phyloP scores from a whole-genome alignment of 2,797 vertebrate species.

The Gambelia wislizenii region DNA sequence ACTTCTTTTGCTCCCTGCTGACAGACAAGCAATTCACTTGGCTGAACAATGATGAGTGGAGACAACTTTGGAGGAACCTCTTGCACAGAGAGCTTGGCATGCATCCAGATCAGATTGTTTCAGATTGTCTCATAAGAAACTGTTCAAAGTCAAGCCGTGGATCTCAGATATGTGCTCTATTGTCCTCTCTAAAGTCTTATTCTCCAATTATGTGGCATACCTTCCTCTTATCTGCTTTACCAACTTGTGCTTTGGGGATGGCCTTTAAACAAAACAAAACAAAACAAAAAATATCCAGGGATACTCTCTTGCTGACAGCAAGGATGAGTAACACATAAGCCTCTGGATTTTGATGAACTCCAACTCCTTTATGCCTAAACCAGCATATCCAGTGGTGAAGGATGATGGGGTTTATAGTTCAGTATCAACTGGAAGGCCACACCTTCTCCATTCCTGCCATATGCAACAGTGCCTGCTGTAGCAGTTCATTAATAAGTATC shows the following conservation, averaged over 20 bases:
- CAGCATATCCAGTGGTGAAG: background rate
- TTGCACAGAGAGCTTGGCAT: background rate
- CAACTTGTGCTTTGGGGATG: background rate
- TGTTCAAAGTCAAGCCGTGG: background rate
- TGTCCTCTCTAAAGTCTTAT: background rate
- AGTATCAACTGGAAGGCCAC: no score
- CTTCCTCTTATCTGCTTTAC: background rate
- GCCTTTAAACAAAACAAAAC: no score
- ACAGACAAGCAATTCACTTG: background rate
- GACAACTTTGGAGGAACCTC: constrained; percentile 13
- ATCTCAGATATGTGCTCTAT: background rate
- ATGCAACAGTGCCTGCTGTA: no score
- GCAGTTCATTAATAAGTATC: background rate
- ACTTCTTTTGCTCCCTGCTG: background rate
- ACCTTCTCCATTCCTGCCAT: no score
- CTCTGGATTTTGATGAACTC: background rate
- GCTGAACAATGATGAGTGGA: background rate
- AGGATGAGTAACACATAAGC: no score
- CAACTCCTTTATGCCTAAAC: background rate
- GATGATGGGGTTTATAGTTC: background rate
- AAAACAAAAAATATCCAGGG: no score
- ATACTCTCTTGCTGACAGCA: background rate
- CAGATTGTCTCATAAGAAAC: background rate
- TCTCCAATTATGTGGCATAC: background rate
- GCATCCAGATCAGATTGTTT: background rate